Base-by-base conservation (phyloP, 2,113 vertebrate genomes). In the Budorcas taxicolor region DNA sequence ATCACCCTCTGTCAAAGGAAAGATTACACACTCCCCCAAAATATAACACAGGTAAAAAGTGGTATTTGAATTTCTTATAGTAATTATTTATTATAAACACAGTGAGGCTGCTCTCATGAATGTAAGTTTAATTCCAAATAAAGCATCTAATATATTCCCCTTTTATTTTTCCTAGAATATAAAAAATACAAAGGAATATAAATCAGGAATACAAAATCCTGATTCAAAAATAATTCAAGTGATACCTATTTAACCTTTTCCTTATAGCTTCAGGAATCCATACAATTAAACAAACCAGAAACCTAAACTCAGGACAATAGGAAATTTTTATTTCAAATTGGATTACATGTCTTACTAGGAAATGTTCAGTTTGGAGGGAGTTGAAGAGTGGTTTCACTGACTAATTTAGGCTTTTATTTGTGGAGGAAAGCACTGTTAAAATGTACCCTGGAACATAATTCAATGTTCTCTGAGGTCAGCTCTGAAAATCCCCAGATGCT, bases 341-440 rank as follows among this genome's bases (percentile, higher is more conserved):
- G 82, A 45, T 55, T 88, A 27, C 55, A 90, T 40, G 89, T 97
- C 91, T 89, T 76, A 88, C 27, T 64, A 85, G 47, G 88, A 97
- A 97, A 95, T 84, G 33, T 67, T 93, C 82, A 80, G 14, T 71
- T 82, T 27, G 19, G 78, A 92, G 33, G n/a, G 45, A 82, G 55
- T 1, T 57, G 11, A 94, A 93, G 45, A 95, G 31, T 82, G 13
- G 29, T 86, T 97, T 88, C 87, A 50, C 92, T 6, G 2, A 33
- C 27, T 52, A 92, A 36, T n/a, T 74, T 12, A 81, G 81, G 16
- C 74, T 94, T 95, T 97, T 50, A 40, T 84, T 92, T 94, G 84
- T 93, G n/a, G 33, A 92, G 31, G n/a, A 93, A 97, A 96, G 92
- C 27, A 93, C 36, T 95, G 13, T 86, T 91, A 92, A 97, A 90